These are phyloP conservation scores for Drosophila carrolli DNA, from an alignment of 1,140 invertebrate species.

Conservation along the genomic window DNA sequence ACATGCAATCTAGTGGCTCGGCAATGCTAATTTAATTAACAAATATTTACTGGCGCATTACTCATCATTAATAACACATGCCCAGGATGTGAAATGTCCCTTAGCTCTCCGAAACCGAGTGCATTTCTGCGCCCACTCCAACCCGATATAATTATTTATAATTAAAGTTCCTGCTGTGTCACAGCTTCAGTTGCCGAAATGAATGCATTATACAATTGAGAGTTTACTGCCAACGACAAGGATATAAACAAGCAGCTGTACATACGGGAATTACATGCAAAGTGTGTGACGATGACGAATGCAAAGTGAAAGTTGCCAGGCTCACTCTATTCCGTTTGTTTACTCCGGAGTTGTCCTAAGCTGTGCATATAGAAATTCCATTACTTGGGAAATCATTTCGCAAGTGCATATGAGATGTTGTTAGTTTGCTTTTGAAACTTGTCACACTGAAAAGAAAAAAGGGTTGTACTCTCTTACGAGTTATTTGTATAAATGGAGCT, in stretches of 20 bases:
- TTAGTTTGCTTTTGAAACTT: constrained; percentile 18
- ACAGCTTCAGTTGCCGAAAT: constrained; percentile 22
- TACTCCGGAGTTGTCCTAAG: constrained; percentile 9
- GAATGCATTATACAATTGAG: constrained; percentile 46
- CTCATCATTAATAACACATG: constrained; percentile 62
- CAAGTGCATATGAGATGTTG: constrained; percentile 28
- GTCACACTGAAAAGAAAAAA: constrained; percentile 2
- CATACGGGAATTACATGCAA: constrained; percentile 12
- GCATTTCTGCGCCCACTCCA: constrained; percentile 5
- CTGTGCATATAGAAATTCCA: constrained; percentile 40
- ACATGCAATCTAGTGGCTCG: constrained; percentile 25
- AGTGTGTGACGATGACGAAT: constrained; percentile 13
- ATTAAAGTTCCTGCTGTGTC: constrained; percentile 50
- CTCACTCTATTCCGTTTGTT: constrained; percentile 12
- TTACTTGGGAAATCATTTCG: constrained; percentile 38
- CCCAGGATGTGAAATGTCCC: constrained; percentile 5
- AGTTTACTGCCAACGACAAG: constrained; percentile 21
- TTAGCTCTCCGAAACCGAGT: constrained; percentile 13
- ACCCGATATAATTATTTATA: constrained; percentile 61
- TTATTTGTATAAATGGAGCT: not conserved
- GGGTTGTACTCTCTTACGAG: not conserved
- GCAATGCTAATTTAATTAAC: constrained; percentile 64
- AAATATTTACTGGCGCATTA: constrained; percentile 73
- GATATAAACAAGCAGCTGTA: not conserved
- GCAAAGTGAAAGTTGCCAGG: constrained; percentile 28